Conservation (phyloP, 2,888 invertebrate species). For the Cephus pulcher region DNA sequence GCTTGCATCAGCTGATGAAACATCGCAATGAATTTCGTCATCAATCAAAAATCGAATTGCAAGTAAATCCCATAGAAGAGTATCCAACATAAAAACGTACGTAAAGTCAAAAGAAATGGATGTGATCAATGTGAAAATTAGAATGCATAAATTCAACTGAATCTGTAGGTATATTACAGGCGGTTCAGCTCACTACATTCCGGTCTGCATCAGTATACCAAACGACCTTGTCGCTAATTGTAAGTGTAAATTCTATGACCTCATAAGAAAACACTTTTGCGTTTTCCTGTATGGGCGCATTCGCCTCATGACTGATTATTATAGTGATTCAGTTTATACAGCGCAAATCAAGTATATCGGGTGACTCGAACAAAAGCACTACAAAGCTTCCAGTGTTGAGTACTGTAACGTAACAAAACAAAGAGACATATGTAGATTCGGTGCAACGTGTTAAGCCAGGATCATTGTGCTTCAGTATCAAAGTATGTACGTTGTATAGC, state of each 20-base stretch:
- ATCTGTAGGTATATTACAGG: background rate
- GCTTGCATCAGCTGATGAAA: slow-evolving; percentile 32
- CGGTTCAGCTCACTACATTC: background rate
- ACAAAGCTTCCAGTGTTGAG: background rate
- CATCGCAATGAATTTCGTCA: slow-evolving; percentile 31
- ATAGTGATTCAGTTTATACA: background rate
- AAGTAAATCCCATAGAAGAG: background rate
- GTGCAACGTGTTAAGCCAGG: background rate
- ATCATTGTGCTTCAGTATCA: background rate
- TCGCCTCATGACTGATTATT: background rate
- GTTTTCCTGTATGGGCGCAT: background rate
- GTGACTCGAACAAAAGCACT: background rate
- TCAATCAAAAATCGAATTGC: background rate
- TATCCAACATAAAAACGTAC: background rate
- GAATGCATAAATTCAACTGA: background rate
- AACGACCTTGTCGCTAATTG: background rate
- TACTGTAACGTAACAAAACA: background rate
- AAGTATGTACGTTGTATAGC: background rate
- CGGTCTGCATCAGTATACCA: background rate
- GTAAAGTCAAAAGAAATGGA: background rate
- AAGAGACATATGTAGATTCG: background rate
- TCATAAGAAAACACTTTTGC: background rate
- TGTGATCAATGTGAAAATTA: background rate
- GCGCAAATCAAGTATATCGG: background rate
- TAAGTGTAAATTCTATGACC: background rate